phyloP scores from a whole-genome alignment of 2,888 invertebrate species.

The Monochamus alternatus region DNA sequence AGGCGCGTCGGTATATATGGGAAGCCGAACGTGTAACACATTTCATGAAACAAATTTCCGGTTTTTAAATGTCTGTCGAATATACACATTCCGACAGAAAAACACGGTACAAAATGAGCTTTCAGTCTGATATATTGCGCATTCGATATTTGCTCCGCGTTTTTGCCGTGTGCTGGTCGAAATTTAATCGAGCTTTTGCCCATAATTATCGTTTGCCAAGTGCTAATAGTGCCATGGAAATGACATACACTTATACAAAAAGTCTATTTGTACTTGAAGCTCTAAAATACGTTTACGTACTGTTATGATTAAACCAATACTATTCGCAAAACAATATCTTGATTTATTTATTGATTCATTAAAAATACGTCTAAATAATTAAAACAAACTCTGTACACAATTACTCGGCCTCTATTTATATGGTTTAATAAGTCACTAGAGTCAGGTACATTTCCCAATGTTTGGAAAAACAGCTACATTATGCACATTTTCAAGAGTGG shows the following conservation, averaged over 20 bases:
- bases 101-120: slow-evolving; percentile 54
- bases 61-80: slow-evolving; percentile 60
- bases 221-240: background rate
- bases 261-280: too few relatives aligned
- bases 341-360: too few relatives aligned
- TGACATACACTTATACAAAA: background rate
- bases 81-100: slow-evolving; percentile 51
- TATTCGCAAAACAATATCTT: too few relatives aligned
- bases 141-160: slow-evolving; percentile 38
- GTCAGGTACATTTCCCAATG: too few relatives aligned
- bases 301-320: too few relatives aligned
- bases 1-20: slow-evolving; percentile 44
- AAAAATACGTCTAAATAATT: too few relatives aligned
- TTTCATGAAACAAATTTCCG: slow-evolving; percentile 61
- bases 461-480: too few relatives aligned
- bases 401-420: too few relatives aligned
- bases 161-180: slow-evolving; percentile 26
- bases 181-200: slow-evolving; percentile 30
- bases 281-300: too few relatives aligned
- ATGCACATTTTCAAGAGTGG: too few relatives aligned
- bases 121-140: slow-evolving; percentile 53
- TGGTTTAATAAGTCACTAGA: too few relatives aligned
- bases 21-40: slow-evolving; percentile 54
- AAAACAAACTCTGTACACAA: too few relatives aligned
- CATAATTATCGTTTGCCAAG: slow-evolving; percentile 27